Base-by-base conservation (phyloP, 2,888 invertebrate genomes). In the Cosmorhoe ocellata region DNA sequence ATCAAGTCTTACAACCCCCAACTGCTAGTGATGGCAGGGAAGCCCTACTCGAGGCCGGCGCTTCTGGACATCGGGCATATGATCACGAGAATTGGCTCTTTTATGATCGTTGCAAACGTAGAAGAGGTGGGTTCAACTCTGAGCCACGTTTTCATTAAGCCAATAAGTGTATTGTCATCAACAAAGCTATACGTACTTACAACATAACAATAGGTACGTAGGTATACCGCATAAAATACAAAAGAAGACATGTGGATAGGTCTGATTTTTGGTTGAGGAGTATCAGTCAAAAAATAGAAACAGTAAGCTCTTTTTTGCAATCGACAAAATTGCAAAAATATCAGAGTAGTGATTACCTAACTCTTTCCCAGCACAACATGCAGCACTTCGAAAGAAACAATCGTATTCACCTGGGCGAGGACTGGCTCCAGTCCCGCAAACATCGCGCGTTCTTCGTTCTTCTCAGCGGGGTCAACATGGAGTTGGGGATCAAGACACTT, bases 1-100 rank as follows among this genome's bases (percentile, higher is more conserved):
- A 97, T 98, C 13, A 99, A 99, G 84, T 98, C 98, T 84, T 99
- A 97, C 82, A 94, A 96, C 72, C 99, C 99, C 0, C 98, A 99
- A 85, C 81, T 91, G 50, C 84, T 99, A 61, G 95, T 98, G 22
- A 87, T 99, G 22, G 92, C 95, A 1, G 98, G 98, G 0, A 91
- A 93, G 54, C 97, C 98, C 0, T 93, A 94, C 51, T 88, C 93
- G 0, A 91, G 99, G 31, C 97, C 98, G 1, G 95, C 97, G 1
- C 90, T 99, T 0, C 91, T 98, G 1, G 98, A 98, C 81, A 94
- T 99, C 67, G 98, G 95, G 0, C 93, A 95, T 72, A 92, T 96
- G 61, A 95, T 99, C 54, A 98, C 98, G 9, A 98, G 97, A 76
- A 93, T 96, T 62, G 94, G 96, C 70, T 97, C 97, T 0, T 91